Percentiles rank a stretch among this genome's conserved stretches.
phyloP scores from a whole-genome alignment of 1,140 invertebrate genomes.

The Lucilia cuprina region DNA sequence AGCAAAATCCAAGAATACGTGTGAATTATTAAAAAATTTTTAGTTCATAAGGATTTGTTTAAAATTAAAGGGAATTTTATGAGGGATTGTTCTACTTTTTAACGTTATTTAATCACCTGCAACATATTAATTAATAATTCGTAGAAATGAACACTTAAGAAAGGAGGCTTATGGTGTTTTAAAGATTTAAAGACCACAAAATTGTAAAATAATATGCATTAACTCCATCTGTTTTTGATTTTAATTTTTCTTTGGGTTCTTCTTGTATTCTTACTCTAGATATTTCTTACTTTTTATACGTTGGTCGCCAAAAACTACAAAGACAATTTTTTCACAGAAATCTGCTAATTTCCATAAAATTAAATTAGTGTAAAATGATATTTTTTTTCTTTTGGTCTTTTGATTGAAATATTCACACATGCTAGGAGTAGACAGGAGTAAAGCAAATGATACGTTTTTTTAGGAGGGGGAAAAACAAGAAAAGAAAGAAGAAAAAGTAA shows the following conservation, averaged over 20 bases:
- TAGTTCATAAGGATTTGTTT: not conserved
- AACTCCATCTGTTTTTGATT: not conserved
- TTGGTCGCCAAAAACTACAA: not conserved
- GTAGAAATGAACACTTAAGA: not conserved
- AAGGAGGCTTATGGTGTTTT: not conserved
- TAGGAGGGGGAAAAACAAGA: not conserved
- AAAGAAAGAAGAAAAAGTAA: not conserved
- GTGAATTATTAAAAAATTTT: not conserved
- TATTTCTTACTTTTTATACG: too few relatives aligned
- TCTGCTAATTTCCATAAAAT: conserved; percentile 15
- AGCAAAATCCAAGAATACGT: too few relatives aligned
- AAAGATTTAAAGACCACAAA: not conserved
- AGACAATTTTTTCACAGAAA: not conserved
- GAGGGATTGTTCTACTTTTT: too few relatives aligned
- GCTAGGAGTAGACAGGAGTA: not conserved
- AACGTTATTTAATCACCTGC: not conserved
- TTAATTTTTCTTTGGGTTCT: not conserved
- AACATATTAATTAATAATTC: not conserved
- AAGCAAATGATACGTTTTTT: not conserved
- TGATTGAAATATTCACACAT: not conserved
- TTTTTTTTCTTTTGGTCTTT: not conserved
- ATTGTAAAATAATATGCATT: not conserved
- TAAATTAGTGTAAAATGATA: not conserved
- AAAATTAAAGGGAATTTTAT: not conserved
- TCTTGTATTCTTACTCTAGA: too few relatives aligned